Conservation (phyloP, 2,113 vertebrate species). For the Eurystomus gularis region DNA sequence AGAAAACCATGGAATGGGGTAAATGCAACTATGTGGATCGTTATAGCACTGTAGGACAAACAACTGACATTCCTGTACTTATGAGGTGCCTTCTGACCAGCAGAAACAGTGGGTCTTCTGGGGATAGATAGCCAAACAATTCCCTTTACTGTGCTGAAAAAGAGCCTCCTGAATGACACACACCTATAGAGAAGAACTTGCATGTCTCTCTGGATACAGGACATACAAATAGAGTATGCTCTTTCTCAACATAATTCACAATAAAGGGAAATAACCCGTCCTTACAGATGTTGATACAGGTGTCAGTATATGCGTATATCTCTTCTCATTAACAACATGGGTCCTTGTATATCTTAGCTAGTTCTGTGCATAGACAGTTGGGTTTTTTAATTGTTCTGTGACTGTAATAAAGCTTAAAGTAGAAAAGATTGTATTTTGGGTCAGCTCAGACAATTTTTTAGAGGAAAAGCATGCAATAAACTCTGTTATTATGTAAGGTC, state of each 20-base stretch:
- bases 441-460: neutral
- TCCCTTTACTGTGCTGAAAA: neutral
- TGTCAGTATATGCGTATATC: neutral
- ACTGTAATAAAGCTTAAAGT: neutral
- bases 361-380: neutral
- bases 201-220: neutral
- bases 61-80: accelerated
- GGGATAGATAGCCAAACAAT: neutral
- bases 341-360: neutral
- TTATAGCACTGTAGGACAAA: neutral
- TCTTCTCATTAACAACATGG: neutral
- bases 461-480: neutral
- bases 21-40: neutral
- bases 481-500: neutral
- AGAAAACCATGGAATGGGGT: neutral
- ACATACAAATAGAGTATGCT: neutral
- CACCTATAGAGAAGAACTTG: neutral
- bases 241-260: neutral
- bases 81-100: neutral
- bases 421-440: neutral
- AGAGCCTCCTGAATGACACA: neutral
- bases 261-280: neutral
- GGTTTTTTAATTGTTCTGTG: neutral
- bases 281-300: neutral
- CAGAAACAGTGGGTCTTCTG: neutral